Conservation (phyloP, 2,797 vertebrate genomes). For the Enteromius mattozi region DNA sequence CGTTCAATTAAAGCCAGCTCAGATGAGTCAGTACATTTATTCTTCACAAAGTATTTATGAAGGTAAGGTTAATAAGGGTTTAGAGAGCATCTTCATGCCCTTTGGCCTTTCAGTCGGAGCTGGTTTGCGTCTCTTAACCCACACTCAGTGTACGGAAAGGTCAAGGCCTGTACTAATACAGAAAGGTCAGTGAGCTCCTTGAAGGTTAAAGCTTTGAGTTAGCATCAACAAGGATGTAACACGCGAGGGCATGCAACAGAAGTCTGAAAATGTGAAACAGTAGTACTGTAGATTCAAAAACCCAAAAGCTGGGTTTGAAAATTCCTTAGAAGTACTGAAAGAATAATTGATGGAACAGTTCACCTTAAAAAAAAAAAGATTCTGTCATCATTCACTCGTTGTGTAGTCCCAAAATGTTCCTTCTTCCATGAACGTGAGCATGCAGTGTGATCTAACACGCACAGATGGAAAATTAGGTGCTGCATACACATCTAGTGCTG, state of each 20-base stretch:
- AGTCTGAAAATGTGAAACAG: not conserved
- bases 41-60: conserved; percentile 16
- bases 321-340: not conserved
- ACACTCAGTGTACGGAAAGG: conserved; percentile 51
- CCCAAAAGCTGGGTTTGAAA: not conserved
- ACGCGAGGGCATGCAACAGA: not conserved
- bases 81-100: conserved; percentile 44
- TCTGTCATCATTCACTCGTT: not conserved
- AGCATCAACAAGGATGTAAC: conserved; percentile 41
- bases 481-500: not conserved
- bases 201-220: conserved; percentile 54
- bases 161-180: conserved; percentile 44
- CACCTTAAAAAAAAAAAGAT: too few species aligned
- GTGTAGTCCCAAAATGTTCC: not conserved
- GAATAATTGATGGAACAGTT: not conserved
- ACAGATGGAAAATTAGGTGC: not conserved
- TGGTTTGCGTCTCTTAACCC: conserved; percentile 2
- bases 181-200: conserved; percentile 55
- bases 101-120: conserved; percentile 44
- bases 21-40: conserved; percentile 20
- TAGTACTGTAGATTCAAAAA: conserved; percentile 1
- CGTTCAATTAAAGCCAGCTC: conserved; percentile 17
- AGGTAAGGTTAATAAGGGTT: conserved; percentile 15
- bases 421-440: not conserved
- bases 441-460: not conserved